A percentile compares a stretch with the other conserved stretches of the same genome.
Conservation (phyloP, 2,888 invertebrate species). For the Hesperia comma region DNA sequence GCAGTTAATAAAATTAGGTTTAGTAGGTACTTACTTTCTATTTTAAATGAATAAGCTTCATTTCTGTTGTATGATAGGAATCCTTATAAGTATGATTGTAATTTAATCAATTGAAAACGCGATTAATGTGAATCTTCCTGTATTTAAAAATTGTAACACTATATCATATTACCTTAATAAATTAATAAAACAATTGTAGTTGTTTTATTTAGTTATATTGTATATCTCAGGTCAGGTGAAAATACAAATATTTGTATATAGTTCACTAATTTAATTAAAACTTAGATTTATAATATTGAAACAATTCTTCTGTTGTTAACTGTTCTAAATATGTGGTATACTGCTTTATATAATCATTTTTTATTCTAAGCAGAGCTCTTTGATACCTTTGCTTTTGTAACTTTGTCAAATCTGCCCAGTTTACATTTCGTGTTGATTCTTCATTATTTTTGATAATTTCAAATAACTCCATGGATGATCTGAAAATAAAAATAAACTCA, state of each 20-base stretch:
- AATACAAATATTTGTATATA: no score
- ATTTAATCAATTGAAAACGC: neutral
- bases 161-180: constrained; percentile 7
- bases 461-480: constrained; percentile 63
- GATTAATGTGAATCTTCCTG: constrained; percentile 7
- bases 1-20: neutral
- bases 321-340: constrained; percentile 68
- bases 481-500: constrained; percentile 48
- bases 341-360: constrained; percentile 64
- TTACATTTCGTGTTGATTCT: constrained; percentile 39
- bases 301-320: constrained; percentile 59
- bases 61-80: neutral
- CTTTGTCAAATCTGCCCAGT: constrained; percentile 54
- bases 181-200: neutral
- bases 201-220: neutral
- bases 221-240: no score
- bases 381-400: constrained; percentile 57
- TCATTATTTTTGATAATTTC: constrained; percentile 50
- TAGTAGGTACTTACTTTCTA: neutral
- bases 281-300: constrained; percentile 55
- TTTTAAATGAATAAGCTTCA: neutral
- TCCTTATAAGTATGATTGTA: neutral
- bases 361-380: constrained; percentile 57
- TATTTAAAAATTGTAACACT: constrained; percentile 12
- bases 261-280: neutral